A percentile compares a stretch with the other conserved stretches of the same genome.
Evolutionary conservation across 2,888 invertebrate genomes (phyloP).

Genomic region (Netelia inedita): DNA sequence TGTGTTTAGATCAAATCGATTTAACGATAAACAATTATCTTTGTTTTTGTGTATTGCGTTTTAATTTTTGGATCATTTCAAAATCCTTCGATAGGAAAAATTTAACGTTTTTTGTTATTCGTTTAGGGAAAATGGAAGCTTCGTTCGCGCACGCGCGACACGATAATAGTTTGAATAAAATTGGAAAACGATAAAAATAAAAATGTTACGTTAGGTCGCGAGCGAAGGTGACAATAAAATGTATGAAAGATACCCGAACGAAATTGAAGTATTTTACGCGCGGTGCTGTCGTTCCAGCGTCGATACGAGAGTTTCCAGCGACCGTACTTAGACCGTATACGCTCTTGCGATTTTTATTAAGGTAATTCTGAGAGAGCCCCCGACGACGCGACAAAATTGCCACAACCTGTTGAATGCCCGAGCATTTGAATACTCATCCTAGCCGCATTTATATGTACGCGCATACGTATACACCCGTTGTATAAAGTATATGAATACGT

Average conservation of each 20-base stretch:
- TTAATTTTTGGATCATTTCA: no score
- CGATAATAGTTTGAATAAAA: neutral
- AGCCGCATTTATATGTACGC: neutral
- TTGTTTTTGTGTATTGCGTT: no score
- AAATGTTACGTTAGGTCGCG: neutral
- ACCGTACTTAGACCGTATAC: neutral
- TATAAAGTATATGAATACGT: constrained; percentile 9
- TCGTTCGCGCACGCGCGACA: no score
- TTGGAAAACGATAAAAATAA: neutral
- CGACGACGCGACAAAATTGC: constrained; percentile 25
- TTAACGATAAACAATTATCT: no score
- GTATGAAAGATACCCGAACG: neutral
- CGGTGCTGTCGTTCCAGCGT: neutral
- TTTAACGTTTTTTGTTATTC: no score
- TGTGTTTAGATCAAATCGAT: no score
- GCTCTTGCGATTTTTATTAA: constrained; percentile 11
- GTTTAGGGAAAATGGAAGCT: no score
- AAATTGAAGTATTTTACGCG: neutral
- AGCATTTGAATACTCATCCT: constrained; percentile 15
- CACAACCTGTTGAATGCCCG: constrained; percentile 63
- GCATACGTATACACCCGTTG: neutral
- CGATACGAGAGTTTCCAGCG: neutral
- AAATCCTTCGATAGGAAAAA: no score
- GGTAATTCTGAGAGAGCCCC: constrained; percentile 7
- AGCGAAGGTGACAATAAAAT: neutral